phyloP scores from a whole-genome alignment of 2,797 vertebrate species.

The Ptychobarbus kaznakovi region DNA sequence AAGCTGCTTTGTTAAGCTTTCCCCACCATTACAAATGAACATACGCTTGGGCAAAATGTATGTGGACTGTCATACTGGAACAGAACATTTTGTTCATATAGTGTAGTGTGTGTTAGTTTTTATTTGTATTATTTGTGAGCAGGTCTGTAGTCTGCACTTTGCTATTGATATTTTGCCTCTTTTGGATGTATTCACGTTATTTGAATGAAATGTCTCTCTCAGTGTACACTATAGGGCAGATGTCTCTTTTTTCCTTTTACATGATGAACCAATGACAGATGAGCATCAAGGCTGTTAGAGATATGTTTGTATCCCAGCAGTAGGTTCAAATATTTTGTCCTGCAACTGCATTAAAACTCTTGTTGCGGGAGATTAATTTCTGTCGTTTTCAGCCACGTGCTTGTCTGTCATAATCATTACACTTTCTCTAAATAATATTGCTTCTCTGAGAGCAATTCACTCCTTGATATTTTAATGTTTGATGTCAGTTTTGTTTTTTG shows the following conservation, averaged over 20 bases:
- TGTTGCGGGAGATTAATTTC: not conserved
- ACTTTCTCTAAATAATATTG: not conserved
- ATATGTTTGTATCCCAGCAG: not conserved
- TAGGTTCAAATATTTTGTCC: not conserved
- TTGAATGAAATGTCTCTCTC: not conserved
- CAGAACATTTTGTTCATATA: not conserved
- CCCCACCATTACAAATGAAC: not conserved
- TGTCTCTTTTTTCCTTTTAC: not conserved
- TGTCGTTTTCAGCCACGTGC: constrained; percentile 10
- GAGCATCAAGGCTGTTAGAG: not conserved
- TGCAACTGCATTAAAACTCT: constrained; percentile 5
- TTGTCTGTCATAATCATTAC: constrained; percentile 16
- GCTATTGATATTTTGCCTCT: not conserved
- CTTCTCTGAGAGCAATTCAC: not conserved
- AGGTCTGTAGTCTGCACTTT: not conserved
- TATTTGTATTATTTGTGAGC: not conserved
- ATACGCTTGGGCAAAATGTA: not conserved
- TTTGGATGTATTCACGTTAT: not conserved
- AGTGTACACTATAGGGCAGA: not conserved
- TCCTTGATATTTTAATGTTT: not conserved
- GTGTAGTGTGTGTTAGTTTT: not conserved
- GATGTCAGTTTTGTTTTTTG: constrained; percentile 26
- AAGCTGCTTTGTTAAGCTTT: not conserved
- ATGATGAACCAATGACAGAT: not conserved
- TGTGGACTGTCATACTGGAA: not conserved